Base-by-base conservation (phyloP, 2,888 invertebrate species). In the Agelastica alni region DNA sequence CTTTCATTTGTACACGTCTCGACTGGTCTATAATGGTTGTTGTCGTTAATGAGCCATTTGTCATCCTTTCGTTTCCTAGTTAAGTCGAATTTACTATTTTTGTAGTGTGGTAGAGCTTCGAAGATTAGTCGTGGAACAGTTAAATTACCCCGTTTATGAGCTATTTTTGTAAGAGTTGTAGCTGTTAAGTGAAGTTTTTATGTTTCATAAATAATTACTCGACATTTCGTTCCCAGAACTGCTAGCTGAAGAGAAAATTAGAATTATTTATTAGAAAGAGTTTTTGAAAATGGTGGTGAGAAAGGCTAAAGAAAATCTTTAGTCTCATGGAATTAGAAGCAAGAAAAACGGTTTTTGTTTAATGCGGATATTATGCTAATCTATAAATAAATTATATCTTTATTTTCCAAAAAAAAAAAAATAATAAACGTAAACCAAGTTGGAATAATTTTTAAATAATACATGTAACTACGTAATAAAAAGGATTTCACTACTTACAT, bases 31-130 rank as follows among this genome's bases (percentile, higher is more conserved):
- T 47, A 43, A 51, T 37, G 32, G 54, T 28, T 46, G 54, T 55
- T 46, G 31, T 46, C 39, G 36, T 54, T 51, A 53, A 53, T 42
- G 34, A 41, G 20, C 55, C 53, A 56, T 56, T 59, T 56, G 45
- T 59, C 56, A 59, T 54, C 53, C 48, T 51, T 44, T 51, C 51
- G 47, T 56, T 51, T 49, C 39, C 53, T 47, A 45, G 49, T 58
- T 58, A 39, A 51, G 39, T 59, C 46, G 37, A 53, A 51, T 56
- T 54, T 53, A 51, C 51, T 56, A 53, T 52, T 56, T 59, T 49
- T 41, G 51, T 52, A 47, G 47, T 44, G 18, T 10, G n/a, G n/a
- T n/a, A n/a, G 16, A 45, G 16, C 41, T 37, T 13, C 37, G 22
- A 31, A 49, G 49, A 39, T 49, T 32, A 37, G 45, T 41, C 17